phyloP scores from a whole-genome alignment of 2,888 invertebrate species.

The Tetheella fluctuosa region DNA sequence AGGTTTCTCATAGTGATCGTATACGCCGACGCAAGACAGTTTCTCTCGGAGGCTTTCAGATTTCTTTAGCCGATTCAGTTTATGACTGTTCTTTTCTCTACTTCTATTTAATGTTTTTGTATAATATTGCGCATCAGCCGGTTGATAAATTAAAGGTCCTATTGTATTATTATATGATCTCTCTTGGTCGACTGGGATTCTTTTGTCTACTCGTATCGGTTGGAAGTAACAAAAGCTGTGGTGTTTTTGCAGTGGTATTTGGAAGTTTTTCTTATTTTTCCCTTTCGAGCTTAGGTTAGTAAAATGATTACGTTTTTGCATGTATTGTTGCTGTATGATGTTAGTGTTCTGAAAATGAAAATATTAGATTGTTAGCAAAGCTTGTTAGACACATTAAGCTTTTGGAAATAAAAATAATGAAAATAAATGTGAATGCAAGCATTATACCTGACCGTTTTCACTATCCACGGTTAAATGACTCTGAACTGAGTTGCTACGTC shows the following conservation, averaged over 20 bases:
- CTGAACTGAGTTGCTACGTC: slow-evolving; percentile 77
- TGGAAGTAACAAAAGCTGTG: slow-evolving; percentile 88
- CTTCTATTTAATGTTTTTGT: slow-evolving; percentile 79
- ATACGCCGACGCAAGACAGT: slow-evolving; percentile 78
- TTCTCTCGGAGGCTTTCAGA: slow-evolving; percentile 80
- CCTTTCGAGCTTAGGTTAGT: slow-evolving; percentile 79
- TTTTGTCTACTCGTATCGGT: slow-evolving; percentile 85
- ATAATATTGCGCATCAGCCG: slow-evolving; percentile 71
- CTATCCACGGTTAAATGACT: slow-evolving; percentile 61
- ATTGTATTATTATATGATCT: slow-evolving; percentile 75
- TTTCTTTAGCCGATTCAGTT: slow-evolving; percentile 77
- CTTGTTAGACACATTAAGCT: slow-evolving; percentile 45
- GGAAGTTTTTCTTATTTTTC: slow-evolving; percentile 85
- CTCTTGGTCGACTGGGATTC: slow-evolving; percentile 77
- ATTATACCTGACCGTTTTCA: slow-evolving; percentile 76
- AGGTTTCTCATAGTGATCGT: slow-evolving; percentile 78
- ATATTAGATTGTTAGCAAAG: slow-evolving; percentile 65
- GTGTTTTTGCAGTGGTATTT: slow-evolving; percentile 86
- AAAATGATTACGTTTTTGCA: slow-evolving; percentile 83
- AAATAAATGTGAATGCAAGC: slow-evolving; percentile 50
- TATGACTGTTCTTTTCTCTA: slow-evolving; percentile 75
- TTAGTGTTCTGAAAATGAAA: slow-evolving; percentile 85
- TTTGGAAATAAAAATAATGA: slow-evolving; percentile 31
- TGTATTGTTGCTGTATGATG: slow-evolving; percentile 83
- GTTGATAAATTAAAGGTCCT: slow-evolving; percentile 78